Base-by-base conservation (phyloP, 2,113 vertebrate genomes). In the Reinhardtius hippoglossoides region DNA sequence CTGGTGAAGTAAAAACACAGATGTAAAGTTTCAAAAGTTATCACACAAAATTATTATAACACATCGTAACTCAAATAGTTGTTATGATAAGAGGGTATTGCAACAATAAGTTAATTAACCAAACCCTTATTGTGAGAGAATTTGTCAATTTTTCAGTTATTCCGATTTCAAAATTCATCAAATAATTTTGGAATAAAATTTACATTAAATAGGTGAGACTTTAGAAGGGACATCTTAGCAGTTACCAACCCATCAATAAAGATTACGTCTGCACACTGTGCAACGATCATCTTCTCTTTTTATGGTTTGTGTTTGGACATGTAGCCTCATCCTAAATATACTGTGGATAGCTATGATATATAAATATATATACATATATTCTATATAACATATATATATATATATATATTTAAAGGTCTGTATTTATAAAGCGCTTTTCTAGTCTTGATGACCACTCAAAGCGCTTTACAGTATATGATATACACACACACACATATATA, bases 91-190 rank as follows among this genome's bases (percentile, higher is more conserved):
- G 56, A 62, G 5, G 40, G 72, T 64, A 75, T 55, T 56, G 70
- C 27, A 74, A 63, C 66, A 72, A 67, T 7, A 65, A 13, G 68
- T 82, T 74, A 76, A 83, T 61, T 26, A 67, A 59, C 57, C n/a
- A 77, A 76, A 70, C 40, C 55, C n/a, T 80, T 81, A 85, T 83
- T 84, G 86, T 59, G 52, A 61, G n/a, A 79, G 24, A 69, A 72
- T 58, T 26, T 58, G 15, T 59, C 24, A 60, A n/a, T 0, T 9
- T 54, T 18, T 67, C 15, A 63, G 23, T 40, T 59, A 10, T 60
- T n/a, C 3, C 3, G 44, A 13, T 62, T 3, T 68, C 9, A 37
- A 67, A 12, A 71, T 5, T 48, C 9, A 27, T 27, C 69, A 18
- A 23, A 44, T 60, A 37, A 26, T 59, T n/a, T 54, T 35, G 20